Evolutionary conservation across 2,113 vertebrate species (phyloP).

Genomic region (cattle (Bos taurus)): DNA sequence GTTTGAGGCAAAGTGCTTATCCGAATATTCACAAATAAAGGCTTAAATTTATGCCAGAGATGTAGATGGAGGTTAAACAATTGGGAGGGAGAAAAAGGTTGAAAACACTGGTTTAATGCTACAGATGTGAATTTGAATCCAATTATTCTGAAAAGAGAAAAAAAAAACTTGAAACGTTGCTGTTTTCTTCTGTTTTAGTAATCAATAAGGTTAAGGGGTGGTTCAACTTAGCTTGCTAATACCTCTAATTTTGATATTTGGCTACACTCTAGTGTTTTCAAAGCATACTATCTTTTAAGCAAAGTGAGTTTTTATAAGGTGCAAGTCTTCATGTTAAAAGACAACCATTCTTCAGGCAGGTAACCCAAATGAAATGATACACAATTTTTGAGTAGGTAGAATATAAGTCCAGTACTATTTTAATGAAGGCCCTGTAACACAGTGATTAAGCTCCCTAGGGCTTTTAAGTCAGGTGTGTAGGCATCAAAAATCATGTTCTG

Average conservation of each 20-base stretch:
- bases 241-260: slow-evolving; percentile 81
- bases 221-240: slow-evolving; percentile 80
- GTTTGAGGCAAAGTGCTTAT: slow-evolving; percentile 86
- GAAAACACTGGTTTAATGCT: slow-evolving; percentile 83
- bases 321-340: slow-evolving; percentile 37
- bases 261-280: slow-evolving; percentile 66
- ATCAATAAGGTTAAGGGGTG: slow-evolving; percentile 82
- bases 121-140: slow-evolving; percentile 86
- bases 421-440: neutral
- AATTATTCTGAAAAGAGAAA: slow-evolving; percentile 77
- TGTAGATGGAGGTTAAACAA: slow-evolving; percentile 85
- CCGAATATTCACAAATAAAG: slow-evolving; percentile 86
- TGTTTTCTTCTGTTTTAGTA: slow-evolving; percentile 83
- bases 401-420: neutral
- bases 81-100: slow-evolving; percentile 78
- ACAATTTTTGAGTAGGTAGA: neutral
- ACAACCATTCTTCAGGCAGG: slow-evolving; percentile 10
- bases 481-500: neutral
- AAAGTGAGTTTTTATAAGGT: slow-evolving; percentile 35
- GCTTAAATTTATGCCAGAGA: slow-evolving; percentile 81
- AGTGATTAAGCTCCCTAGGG: neutral
- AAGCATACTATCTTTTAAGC: slow-evolving; percentile 54
- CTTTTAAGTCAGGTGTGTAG: neutral
- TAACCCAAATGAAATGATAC: neutral
- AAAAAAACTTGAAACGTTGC: slow-evolving; percentile 72